phyloP scores from a whole-genome alignment of 2,113 vertebrate species.

The Crotalus viridis region DNA sequence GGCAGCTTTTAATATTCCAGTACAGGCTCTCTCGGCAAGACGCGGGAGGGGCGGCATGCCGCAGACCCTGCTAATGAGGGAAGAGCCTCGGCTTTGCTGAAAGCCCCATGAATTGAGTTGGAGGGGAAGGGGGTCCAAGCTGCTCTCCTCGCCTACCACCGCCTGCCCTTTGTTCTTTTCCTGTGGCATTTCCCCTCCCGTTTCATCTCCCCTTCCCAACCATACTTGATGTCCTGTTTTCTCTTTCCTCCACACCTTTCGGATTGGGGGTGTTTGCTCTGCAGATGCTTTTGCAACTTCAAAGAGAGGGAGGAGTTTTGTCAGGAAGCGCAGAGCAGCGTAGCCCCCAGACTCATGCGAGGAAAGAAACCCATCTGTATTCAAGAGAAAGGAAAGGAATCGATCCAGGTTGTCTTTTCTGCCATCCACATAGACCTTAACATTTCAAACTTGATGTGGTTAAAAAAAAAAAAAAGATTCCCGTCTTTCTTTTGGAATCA shows the following conservation, averaged over 20 bases:
- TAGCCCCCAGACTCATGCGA: not conserved
- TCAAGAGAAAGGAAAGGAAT: not conserved
- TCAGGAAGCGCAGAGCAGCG: not conserved
- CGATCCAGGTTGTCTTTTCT: not conserved
- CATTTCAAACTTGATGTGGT: not conserved
- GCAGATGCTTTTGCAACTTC: not conserved
- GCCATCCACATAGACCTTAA: not conserved
- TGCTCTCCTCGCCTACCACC: not conserved
- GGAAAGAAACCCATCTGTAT: not conserved
- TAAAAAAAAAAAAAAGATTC: not conserved
- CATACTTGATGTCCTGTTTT: not conserved
- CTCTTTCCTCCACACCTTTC: not conserved
- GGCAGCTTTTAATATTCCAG: not conserved
- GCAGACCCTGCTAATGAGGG: not conserved
- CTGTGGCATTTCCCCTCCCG: not conserved
- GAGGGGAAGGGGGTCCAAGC: not conserved
- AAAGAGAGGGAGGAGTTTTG: not conserved
- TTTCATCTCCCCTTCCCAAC: not conserved
- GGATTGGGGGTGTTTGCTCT: not conserved
- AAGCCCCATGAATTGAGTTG: not conserved
- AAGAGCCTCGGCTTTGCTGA: not conserved
- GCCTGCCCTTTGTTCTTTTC: not conserved
- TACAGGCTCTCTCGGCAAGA: not conserved
- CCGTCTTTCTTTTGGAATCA: not conserved
- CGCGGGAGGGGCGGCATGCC: not conserved